Evolutionary conservation across 2,797 vertebrate species (phyloP), one percentile per base, ranked within the genome.

Genomic region (Sebastes minor): DNA sequence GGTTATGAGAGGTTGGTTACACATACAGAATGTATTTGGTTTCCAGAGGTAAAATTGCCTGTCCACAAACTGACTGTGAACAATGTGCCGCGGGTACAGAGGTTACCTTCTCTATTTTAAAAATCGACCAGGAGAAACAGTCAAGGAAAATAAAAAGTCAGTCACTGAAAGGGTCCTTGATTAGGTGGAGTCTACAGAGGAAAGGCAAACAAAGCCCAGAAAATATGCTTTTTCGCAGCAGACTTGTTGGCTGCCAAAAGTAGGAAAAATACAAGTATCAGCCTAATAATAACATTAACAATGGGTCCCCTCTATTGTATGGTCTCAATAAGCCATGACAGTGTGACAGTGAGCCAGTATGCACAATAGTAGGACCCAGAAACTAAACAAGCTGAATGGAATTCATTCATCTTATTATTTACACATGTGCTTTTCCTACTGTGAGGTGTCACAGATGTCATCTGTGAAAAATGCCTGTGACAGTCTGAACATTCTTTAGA

Each of bases 51-150:
- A 77, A 85, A 83, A 80, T 83, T 72, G 73, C 78, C 71, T 80
- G 80, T 83, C 68, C 25, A 56, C 74, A 81, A 73, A 80, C 38
- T 53, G 81, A 85, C 74, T 38, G 60, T 76, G 72, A 84, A 78
- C 74, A 82, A 74, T 74, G 32, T 16, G 49, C 32, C 46, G 4
- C 3, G 4, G 65, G 65, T 67, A 61, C 38, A 85, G 33, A 80
- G 82, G 82, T 76, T 76, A 81, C 23, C 12, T 25, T 59, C 49
- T 67, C 32, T 57, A 32, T 68, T 88, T 74, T 11, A 66, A 28
- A 86, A 64, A 69, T 23, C 53, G 16, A 8, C 32, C 18, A 42
- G 53, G 56, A 74, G 53, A 67, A 82, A 70, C 35, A 22, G 30
- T 66, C 10, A 13, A 57, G 49, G 27, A 27, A 77, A 82, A 60